A percentile compares a stretch with the other conserved stretches of the same genome.
phyloP scores from a whole-genome alignment of 2,888 invertebrate species.

The Macrosoma leucophasiata region DNA sequence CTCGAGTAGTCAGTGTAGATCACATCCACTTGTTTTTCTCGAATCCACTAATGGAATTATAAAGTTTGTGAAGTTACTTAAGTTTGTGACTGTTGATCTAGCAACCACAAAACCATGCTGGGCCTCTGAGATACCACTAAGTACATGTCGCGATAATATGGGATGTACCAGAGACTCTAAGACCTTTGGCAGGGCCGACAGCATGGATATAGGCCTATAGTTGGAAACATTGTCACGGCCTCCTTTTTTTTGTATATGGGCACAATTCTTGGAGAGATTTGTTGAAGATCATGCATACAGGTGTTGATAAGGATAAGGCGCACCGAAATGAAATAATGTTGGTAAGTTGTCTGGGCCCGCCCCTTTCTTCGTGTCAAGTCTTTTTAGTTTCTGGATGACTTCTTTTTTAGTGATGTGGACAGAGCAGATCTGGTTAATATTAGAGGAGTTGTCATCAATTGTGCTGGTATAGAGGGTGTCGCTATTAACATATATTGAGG shows the following conservation, averaged over 20 bases:
- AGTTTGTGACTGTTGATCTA: conserved; percentile 3
- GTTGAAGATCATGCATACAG: conserved; percentile 2
- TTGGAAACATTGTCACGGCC: conserved; percentile 4
- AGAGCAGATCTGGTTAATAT: neutral
- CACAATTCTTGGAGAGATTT: conserved; percentile 5
- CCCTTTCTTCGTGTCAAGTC: conserved; percentile 11
- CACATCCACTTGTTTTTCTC: neutral
- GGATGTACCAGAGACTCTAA: conserved; percentile 6
- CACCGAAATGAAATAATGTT: conserved; percentile 1
- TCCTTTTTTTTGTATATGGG: conserved; percentile 8
- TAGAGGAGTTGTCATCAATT: neutral
- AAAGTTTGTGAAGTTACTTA: conserved; percentile 1
- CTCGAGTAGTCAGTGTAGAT: neutral
- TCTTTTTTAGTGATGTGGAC: neutral
- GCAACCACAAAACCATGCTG: conserved; percentile 4
- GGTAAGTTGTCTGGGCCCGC: conserved; percentile 8
- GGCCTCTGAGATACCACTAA: neutral
- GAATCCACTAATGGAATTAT: neutral
- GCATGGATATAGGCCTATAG: conserved; percentile 6
- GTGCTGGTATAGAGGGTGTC: neutral
- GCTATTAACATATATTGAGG: conserved; percentile 4
- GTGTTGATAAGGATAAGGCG: neutral
- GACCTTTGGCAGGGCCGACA: conserved; percentile 4
- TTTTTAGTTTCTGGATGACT: conserved; percentile 7
- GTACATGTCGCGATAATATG: conserved; percentile 2